Evolutionary conservation across 2,113 vertebrate species (phyloP).

Genomic region (Actenoides lindsayi): DNA sequence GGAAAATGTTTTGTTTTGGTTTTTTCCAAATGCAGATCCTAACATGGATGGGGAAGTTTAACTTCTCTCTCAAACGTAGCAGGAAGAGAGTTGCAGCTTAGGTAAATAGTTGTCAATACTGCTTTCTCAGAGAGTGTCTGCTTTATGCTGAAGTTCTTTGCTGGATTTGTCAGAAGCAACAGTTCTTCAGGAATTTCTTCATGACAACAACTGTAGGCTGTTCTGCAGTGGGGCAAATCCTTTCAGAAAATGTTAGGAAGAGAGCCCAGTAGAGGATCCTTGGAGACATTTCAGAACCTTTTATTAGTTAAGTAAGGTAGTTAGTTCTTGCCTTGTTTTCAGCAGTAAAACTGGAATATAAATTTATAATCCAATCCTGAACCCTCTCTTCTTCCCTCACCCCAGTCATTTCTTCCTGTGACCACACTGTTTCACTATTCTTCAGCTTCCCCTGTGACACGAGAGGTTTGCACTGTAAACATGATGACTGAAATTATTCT

Average conservation of each 20-base stretch:
- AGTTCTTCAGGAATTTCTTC: background rate
- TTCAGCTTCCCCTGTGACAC: background rate
- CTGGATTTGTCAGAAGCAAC: background rate
- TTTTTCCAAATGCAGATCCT: background rate
- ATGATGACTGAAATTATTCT: background rate
- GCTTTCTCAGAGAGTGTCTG: background rate
- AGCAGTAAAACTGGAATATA: background rate
- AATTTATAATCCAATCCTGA: background rate
- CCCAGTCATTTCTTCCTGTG: background rate
- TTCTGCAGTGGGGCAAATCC: background rate
- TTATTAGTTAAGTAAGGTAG: background rate
- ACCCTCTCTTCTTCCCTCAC: background rate
- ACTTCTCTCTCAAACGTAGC: background rate
- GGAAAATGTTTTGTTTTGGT: background rate
- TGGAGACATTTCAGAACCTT: background rate
- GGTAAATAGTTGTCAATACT: background rate
- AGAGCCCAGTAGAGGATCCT: background rate
- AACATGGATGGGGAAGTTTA: background rate
- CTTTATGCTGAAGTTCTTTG: background rate
- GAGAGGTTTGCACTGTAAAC: background rate
- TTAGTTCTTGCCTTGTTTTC: background rate
- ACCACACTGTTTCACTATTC: background rate
- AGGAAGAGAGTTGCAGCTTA: background rate
- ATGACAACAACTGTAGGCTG: background rate
- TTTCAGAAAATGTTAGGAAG: background rate